Base-by-base conservation (phyloP, 2,888 invertebrate genomes). In the Pyrrhia umbra region DNA sequence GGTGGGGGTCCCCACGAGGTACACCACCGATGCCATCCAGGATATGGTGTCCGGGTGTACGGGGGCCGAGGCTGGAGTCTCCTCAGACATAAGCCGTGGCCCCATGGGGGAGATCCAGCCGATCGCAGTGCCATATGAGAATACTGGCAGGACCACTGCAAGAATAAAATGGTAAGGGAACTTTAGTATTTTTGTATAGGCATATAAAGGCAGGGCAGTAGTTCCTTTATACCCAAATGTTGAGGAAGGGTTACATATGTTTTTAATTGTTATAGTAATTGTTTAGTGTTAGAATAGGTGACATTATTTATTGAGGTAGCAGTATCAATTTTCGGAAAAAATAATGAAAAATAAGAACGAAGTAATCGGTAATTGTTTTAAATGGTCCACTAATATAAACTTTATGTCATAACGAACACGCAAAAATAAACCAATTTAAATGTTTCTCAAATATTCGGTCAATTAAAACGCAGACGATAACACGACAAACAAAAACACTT, bases 71-170 rank as follows among this genome's bases (percentile, higher is more conserved):
- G 95, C 90, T 0, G 95, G 95, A 0, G 92, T 88, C 9, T 90
- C 86, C 1, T 85, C 79, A 0, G 95, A 93, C 89, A 95, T 92
- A n/a, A 96, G 90, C 21, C 90, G 88, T 0, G 94, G 90, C 0
- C 95, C 91, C 89, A 95, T 95, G 1, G 96, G 95, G 0, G 96
- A 95, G 40, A 95, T 87, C 95, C 96, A 96, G 6, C 96, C 96
- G 0, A 95, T 88, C 1, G 94, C 95, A 3, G 92, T 92, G 5
- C 96, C 96, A 59, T 95, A 94, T 0, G 95, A 95, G 72, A 96
- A 95, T 2, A 95, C 92, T 43, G 95, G 95, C 2, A 96, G 77
- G 2, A 95, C 95, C 87, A 95, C 96, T 96, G 91, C 0, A 87
- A 43, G 76, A 60, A 68, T n/a, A 8, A 16, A 45, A 46, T 1